These are phyloP conservation scores for Nymphalis urticae DNA, from an alignment of 2,888 invertebrate genomes.

Conservation along the genomic window DNA sequence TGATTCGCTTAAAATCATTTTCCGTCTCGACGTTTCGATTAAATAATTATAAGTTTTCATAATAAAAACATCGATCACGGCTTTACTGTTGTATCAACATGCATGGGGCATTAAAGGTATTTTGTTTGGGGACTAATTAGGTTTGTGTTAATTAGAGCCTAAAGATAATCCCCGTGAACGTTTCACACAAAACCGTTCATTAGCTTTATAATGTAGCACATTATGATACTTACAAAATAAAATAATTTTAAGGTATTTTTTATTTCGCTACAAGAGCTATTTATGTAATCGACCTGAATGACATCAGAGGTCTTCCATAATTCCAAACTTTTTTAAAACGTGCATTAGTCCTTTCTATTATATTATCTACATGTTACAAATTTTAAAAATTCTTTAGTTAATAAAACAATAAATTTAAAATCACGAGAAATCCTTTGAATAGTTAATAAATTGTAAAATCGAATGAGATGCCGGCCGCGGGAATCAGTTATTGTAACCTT, in stretches of 20 bases:
- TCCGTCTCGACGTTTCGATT: no score
- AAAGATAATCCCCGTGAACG: slow-evolving; percentile 8
- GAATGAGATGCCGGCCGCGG: slow-evolving; percentile 17
- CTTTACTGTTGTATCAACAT: background rate
- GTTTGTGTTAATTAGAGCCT: slow-evolving; percentile 6
- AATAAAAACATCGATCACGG: background rate
- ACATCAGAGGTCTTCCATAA: no score
- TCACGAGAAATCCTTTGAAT: background rate
- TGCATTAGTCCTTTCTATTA: no score
- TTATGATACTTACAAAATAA: no score
- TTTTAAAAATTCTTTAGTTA: background rate
- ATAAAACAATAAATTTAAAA: background rate
- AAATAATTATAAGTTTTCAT: no score
- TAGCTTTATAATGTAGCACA: background rate
- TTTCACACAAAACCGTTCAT: slow-evolving; percentile 7
- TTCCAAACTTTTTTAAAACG: no score
- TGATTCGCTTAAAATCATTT: no score
- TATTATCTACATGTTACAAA: no score
- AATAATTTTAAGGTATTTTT: no score
- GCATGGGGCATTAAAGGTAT: background rate
- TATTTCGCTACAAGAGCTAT: no score
- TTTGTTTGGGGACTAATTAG: background rate
- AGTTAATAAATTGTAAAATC: background rate
- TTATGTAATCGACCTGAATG: no score
- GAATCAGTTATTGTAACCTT: slow-evolving; percentile 31